These are phyloP conservation scores for Brachionus manjavacas DNA, from an alignment of 1,140 invertebrate species.

Conservation along the genomic window DNA sequence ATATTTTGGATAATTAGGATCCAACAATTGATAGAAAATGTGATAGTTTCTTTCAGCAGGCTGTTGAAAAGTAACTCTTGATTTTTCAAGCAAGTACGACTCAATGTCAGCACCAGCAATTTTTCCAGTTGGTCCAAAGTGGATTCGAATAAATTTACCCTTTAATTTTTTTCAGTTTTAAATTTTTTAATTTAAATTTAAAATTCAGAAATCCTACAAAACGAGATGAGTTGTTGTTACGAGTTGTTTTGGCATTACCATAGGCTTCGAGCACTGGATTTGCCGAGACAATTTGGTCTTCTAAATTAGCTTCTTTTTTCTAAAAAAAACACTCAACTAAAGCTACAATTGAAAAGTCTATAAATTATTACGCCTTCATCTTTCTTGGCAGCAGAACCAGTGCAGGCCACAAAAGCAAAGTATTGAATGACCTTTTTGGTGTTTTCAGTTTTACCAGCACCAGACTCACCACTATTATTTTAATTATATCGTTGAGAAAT, in stretches of 20 bases:
- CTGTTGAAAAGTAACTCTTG: constrained; percentile 99
- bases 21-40: constrained; percentile 99
- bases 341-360: constrained; percentile 37
- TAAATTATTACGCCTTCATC: constrained; percentile 44
- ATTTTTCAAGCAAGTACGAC: constrained; percentile 99
- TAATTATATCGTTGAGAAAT: neutral
- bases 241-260: constrained; percentile 64
- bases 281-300: constrained; percentile 65
- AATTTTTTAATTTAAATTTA: neutral
- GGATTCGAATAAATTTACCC: constrained; percentile 98
- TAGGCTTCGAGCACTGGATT: constrained; percentile 63
- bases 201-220: constrained; percentile 56
- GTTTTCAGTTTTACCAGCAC: constrained; percentile 67
- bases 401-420: constrained; percentile 62
- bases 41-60: constrained; percentile 94
- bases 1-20: constrained; percentile 70
- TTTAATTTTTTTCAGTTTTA: constrained; percentile 43
- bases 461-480: constrained; percentile 61
- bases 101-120: constrained; percentile 99
- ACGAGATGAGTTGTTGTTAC: constrained; percentile 66
- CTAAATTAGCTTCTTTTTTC: constrained; percentile 51
- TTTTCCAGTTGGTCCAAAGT: constrained; percentile 97
- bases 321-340: neutral
- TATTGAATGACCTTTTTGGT: constrained; percentile 68
- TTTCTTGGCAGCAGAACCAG: constrained; percentile 57